These are phyloP conservation scores for Idaea biselata DNA, from an alignment of 2,888 invertebrate species.

Conservation along the genomic window DNA sequence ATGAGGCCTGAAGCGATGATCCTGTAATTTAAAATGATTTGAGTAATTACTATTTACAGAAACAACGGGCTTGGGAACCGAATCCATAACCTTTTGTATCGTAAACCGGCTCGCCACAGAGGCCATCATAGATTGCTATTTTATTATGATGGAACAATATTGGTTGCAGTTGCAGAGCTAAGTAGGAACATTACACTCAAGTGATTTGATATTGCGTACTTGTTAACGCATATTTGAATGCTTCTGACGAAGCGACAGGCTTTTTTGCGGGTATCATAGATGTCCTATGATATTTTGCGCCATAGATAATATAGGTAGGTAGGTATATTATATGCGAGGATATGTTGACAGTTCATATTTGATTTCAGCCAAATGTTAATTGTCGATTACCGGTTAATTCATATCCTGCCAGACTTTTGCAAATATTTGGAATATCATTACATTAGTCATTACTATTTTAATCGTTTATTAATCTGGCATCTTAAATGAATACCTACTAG, in stretches of 20 bases:
- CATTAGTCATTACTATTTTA: too few relatives aligned
- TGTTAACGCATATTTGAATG: conserved; percentile 22
- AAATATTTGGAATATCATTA: too few relatives aligned
- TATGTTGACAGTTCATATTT: background rate
- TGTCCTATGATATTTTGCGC: background rate
- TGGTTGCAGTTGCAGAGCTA: background rate
- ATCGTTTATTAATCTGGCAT: too few relatives aligned
- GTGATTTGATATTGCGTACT: conserved; percentile 18
- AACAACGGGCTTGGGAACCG: too few relatives aligned
- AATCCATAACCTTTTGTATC: too few relatives aligned
- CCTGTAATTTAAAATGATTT: conserved; percentile 40
- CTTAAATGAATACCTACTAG: too few relatives aligned
- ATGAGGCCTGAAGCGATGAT: conserved; percentile 87
- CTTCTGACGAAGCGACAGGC: conserved; percentile 14
- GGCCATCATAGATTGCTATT: too few relatives aligned
- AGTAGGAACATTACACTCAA: conserved; percentile 13
- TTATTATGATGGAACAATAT: too few relatives aligned
- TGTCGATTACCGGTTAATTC: too few relatives aligned
- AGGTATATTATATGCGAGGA: background rate
- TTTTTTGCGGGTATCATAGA: background rate
- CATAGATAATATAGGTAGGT: background rate
- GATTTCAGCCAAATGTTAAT: background rate
- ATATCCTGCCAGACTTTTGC: too few relatives aligned
- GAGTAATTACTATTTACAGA: too few relatives aligned
- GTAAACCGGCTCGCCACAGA: too few relatives aligned